Evolutionary conservation across 2,797 vertebrate species (phyloP), one percentile per base, ranked within the genome.

Genomic region (Myripristis murdjan): DNA sequence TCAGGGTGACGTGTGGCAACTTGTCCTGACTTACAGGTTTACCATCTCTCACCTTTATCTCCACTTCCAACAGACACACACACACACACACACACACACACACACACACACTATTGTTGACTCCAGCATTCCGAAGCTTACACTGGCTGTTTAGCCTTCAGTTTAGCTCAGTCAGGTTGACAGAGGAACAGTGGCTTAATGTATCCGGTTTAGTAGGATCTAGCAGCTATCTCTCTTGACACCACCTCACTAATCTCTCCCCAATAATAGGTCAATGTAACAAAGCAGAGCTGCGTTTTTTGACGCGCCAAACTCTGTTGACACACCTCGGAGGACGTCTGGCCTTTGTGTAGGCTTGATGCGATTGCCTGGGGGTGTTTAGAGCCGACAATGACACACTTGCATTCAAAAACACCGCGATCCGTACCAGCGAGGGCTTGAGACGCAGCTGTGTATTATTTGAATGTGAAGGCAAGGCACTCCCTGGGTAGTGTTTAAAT

Each of bases 1-100:
- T 10, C 15, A 54, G 5, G 22, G 52, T 54, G 70, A 84, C 82
- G 4, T 85, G 67, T 26, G 54, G 18, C 62, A 53, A 51, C 86
- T 48, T 82, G 87, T 80, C 77, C 74, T 64, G 77, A 83, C 7
- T 55, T 81, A 79, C 83, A 79, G 80, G 88, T 88, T 84, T 79
- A 52, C 55, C 55, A 37, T 57, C 20, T 57, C 55, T 43, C 48
- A 11, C 20, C 37, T n/a, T 20, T 18, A 37, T 24, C 46, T 52
- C 46, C 47, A 18, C 8, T 43, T 48, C 64, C 46, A 26, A 44
- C 35, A 35, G 33, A 35, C 33, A 26, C 41, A 57, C 8, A 53
- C 65, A 56, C 55, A 59, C 4, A 39, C 52, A 53, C 35, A 54
- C 23, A 65, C 63, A 64, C 14, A 23, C 49, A 63, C 24, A 53